Conservation (phyloP, 2,888 invertebrate species). For the Galeopsomyia nigrocyanea region DNA sequence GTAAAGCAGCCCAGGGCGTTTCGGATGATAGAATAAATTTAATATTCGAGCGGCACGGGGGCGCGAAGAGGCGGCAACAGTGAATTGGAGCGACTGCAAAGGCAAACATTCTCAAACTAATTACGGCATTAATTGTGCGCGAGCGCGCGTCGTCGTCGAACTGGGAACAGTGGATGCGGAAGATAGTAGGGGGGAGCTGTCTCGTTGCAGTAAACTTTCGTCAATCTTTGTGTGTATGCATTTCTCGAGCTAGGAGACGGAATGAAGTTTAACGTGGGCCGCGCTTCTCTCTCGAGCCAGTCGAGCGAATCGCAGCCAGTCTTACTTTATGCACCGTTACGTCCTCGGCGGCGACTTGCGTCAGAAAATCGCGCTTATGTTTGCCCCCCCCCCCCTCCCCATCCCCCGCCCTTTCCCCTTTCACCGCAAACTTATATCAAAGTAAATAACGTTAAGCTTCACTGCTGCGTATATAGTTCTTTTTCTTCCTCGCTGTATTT, state of each 20-base stretch:
- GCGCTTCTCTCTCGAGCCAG: no score
- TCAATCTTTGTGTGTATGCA: no score
- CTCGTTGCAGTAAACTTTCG: no score
- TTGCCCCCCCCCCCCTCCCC: no score
- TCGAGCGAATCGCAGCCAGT: not conserved
- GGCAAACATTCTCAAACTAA: not conserved
- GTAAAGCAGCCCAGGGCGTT: no score
- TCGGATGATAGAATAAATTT: no score
- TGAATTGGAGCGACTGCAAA: no score
- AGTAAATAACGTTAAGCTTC: conserved; percentile 29
- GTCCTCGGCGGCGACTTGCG: not conserved
- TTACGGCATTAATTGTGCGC: conserved; percentile 6
- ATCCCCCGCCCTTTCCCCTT: no score
- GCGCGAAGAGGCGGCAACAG: no score
- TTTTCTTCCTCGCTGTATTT: not conserved
- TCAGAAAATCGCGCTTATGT: not conserved
- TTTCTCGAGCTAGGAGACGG: no score
- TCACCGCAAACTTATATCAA: conserved; percentile 9
- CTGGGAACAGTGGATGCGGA: not conserved
- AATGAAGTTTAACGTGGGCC: no score
- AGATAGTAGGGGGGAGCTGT: not conserved
- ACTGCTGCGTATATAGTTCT: not conserved
- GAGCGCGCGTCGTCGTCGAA: conserved; percentile 11
- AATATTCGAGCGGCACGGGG: no score
- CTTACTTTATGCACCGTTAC: conserved; percentile 13